Evolutionary conservation across 2,797 vertebrate species (phyloP).

Genomic region (Sphaeramia orbicularis): DNA sequence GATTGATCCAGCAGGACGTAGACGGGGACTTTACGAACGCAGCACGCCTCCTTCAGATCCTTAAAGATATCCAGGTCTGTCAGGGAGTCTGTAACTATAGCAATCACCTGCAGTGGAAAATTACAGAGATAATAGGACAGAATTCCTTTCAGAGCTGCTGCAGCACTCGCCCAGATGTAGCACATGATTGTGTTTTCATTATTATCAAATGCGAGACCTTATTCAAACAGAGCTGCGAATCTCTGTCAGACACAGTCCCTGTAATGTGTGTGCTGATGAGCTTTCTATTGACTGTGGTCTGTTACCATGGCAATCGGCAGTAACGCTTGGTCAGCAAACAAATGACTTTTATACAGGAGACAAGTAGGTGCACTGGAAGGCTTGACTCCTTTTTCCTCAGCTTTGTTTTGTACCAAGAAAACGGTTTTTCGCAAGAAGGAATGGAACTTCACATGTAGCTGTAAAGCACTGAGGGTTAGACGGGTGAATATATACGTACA

Average conservation of each 20-base stretch:
- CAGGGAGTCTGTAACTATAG: constrained; percentile 96
- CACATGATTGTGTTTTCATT: constrained; percentile 74
- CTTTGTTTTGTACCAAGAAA: constrained; percentile 23
- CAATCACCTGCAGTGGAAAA: constrained; percentile 91
- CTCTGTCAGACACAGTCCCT: constrained; percentile 62
- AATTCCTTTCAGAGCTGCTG: constrained; percentile 64
- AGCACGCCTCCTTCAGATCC: constrained; percentile 93
- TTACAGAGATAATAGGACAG: constrained; percentile 69
- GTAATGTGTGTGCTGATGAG: constrained; percentile 71
- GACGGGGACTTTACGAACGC: constrained; percentile 87
- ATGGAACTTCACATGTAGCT: constrained; percentile 63
- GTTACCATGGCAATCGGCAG: constrained; percentile 79
- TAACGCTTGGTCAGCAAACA: constrained; percentile 80
- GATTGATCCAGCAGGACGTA: constrained; percentile 95
- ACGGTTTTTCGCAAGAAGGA: constrained; percentile 43
- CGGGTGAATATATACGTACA: too few relatives aligned
- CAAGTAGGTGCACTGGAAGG: constrained; percentile 56
- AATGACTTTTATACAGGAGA: constrained; percentile 69
- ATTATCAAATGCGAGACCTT: constrained; percentile 70
- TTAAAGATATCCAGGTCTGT: constrained; percentile 95
- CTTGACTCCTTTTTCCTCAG: constrained; percentile 34
- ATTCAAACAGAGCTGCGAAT: constrained; percentile 66
- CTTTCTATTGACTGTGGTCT: constrained; percentile 74
- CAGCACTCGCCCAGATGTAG: constrained; percentile 45
- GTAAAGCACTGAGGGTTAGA: constrained; percentile 61